A percentile compares a stretch with the other conserved stretches of the same genome.
These are phyloP conservation scores for Hassar affinis DNA, from an alignment of 2,113 vertebrate genomes.

Conservation along the genomic window DNA sequence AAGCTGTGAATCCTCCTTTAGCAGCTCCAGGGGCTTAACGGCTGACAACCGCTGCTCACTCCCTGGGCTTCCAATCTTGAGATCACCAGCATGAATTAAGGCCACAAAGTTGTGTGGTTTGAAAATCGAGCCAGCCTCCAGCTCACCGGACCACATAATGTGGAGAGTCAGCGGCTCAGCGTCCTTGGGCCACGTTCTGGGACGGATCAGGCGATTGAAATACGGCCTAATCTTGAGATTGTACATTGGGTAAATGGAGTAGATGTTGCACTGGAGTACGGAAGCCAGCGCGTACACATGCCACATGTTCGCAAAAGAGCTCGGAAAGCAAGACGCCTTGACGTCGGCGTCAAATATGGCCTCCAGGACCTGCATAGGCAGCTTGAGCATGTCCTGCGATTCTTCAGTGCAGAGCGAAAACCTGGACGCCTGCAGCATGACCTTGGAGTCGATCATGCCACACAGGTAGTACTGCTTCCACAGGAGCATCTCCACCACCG, in stretches of 20 bases:
- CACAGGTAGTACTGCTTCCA: slow-evolving; percentile 90
- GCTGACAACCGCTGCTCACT: slow-evolving; percentile 60
- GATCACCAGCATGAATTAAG: slow-evolving; percentile 76
- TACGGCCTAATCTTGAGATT: slow-evolving; percentile 93
- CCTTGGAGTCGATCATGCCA: slow-evolving; percentile 95
- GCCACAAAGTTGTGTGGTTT: slow-evolving; percentile 87
- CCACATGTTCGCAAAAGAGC: slow-evolving; percentile 94
- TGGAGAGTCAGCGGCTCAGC: slow-evolving; percentile 75
- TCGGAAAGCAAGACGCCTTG: slow-evolving; percentile 91
- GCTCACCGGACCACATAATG: slow-evolving; percentile 91
- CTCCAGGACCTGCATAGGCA: slow-evolving; percentile 83
- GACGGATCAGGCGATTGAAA: slow-evolving; percentile 88
- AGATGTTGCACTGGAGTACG: slow-evolving; percentile 86
- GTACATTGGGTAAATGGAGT: slow-evolving; percentile 94
- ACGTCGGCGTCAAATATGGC: slow-evolving; percentile 94
- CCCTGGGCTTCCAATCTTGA: slow-evolving; percentile 53
- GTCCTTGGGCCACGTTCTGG: slow-evolving; percentile 72
- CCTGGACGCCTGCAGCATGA: slow-evolving; percentile 94
- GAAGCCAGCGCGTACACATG: slow-evolving; percentile 90
- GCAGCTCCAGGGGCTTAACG: slow-evolving; percentile 71
- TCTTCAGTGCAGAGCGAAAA: slow-evolving; percentile 91
- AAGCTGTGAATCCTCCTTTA: slow-evolving; percentile 74
- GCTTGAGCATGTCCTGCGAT: slow-evolving; percentile 85
- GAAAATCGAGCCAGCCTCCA: slow-evolving; percentile 79
- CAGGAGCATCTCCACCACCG: slow-evolving; percentile 91